Evolutionary conservation across 2,888 invertebrate species (phyloP).

Genomic region (Orchesellides sinensis): DNA sequence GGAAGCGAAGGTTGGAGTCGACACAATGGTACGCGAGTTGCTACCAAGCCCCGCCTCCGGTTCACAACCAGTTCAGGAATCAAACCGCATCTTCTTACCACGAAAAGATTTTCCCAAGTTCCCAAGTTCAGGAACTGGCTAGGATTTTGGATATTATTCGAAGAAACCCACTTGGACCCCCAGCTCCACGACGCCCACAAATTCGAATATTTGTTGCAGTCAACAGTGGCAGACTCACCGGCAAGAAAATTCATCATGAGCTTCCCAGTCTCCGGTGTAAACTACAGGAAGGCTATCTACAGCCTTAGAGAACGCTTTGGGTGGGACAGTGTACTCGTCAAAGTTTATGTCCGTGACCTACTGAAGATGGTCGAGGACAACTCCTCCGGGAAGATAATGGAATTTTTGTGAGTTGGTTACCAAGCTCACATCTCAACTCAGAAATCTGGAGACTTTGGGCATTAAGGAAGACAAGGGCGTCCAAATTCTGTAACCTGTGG

Average conservation of each 20-base stretch:
- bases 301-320: slow-evolving; percentile 48
- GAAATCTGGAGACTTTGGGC: slow-evolving; percentile 59
- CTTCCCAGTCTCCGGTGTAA: slow-evolving; percentile 67
- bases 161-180: slow-evolving; percentile 72
- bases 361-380: slow-evolving; percentile 73
- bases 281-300: slow-evolving; percentile 72
- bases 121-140: slow-evolving; percentile 74
- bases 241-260: slow-evolving; percentile 72
- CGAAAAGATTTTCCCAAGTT: too few species aligned
- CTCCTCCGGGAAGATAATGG: neutral
- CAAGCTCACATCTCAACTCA: slow-evolving; percentile 43
- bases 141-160: slow-evolving; percentile 75
- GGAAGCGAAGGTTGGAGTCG: too few species aligned
- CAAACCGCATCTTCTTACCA: too few species aligned
- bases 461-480: slow-evolving; percentile 47
- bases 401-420: slow-evolving; percentile 31
- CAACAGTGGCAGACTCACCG: slow-evolving; percentile 60
- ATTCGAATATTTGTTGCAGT: slow-evolving; percentile 73
- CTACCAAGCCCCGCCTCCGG: too few species aligned
- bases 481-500: slow-evolving; percentile 59
- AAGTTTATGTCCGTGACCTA: slow-evolving; percentile 75
- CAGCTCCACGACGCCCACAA: slow-evolving; percentile 34
- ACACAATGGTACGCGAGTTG: too few species aligned
- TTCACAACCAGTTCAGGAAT: too few species aligned
- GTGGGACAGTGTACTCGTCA: slow-evolving; percentile 73